These are phyloP conservation scores for Lemur catta DNA, from an alignment of 2,797 vertebrate species.

Conservation along the genomic window DNA sequence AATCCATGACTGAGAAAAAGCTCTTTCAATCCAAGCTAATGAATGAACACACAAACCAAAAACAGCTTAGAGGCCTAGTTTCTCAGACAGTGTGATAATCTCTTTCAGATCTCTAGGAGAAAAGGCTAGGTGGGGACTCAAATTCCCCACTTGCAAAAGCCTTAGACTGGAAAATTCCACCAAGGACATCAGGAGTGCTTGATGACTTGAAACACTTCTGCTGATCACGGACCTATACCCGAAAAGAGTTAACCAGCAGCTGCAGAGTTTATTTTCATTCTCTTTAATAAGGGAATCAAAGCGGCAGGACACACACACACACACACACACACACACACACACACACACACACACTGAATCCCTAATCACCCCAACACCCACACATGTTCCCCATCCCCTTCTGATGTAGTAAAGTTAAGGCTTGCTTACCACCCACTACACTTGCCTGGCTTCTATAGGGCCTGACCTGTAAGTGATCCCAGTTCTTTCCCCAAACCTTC, in stretches of 20 bases:
- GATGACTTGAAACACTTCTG: background rate
- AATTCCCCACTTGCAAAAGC: background rate
- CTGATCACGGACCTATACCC: background rate
- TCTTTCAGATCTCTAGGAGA: background rate
- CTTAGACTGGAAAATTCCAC: background rate
- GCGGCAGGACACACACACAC: background rate
- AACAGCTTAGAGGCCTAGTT: background rate
- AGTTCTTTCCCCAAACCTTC: background rate
- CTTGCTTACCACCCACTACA: background rate
- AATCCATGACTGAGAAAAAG: background rate
- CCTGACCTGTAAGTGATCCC: background rate
- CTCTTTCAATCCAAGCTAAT: background rate
- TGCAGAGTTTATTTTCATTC: background rate
- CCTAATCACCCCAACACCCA: background rate
- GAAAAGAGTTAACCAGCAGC: conserved; percentile 8
- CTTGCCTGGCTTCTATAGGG: background rate
- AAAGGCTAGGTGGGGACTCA: background rate
- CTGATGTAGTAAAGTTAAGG: background rate
- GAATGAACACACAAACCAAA: background rate
- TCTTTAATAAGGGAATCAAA: background rate
- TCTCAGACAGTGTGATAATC: background rate
- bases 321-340: background rate
- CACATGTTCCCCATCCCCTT: background rate
- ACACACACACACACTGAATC: background rate
- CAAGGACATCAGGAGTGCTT: background rate